phyloP scores from a whole-genome alignment of 2,113 vertebrate genomes.

The Microcebus jonahi region DNA sequence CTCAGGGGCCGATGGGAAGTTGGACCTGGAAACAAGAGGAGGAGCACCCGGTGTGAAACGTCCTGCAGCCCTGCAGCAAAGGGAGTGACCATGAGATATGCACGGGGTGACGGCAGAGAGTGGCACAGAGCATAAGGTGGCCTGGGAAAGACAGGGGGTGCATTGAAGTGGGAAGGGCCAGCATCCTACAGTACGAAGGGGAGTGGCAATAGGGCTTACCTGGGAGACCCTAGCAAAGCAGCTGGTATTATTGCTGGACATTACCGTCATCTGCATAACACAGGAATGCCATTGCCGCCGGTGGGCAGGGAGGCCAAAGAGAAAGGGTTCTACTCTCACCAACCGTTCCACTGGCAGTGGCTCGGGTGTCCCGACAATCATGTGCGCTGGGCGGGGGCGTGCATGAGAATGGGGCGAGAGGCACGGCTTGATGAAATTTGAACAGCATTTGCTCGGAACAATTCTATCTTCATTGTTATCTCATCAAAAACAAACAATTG shows the following conservation, averaged over 20 bases:
- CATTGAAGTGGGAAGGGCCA: neutral
- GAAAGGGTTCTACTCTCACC: neutral
- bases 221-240: neutral
- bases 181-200: accelerated
- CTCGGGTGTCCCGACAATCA: accelerated
- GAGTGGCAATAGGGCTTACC: too few species aligned
- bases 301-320: neutral
- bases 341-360: neutral
- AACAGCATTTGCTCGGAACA: constrained; percentile 50
- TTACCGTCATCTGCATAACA: accelerated
- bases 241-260: neutral
- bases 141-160: accelerated
- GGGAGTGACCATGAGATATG: accelerated
- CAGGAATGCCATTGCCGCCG: neutral
- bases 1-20: neutral
- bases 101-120: too few species aligned
- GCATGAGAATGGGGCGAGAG: accelerated
- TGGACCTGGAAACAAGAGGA: neutral
- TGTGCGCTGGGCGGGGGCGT: neutral
- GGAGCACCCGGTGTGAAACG: too few species aligned
- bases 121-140: neutral
- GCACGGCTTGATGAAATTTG: neutral
- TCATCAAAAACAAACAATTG: constrained; percentile 75
- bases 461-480: constrained; percentile 73
- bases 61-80: neutral